Base-by-base conservation (phyloP, 2,113 vertebrate species). In the Corydoras sp. region DNA sequence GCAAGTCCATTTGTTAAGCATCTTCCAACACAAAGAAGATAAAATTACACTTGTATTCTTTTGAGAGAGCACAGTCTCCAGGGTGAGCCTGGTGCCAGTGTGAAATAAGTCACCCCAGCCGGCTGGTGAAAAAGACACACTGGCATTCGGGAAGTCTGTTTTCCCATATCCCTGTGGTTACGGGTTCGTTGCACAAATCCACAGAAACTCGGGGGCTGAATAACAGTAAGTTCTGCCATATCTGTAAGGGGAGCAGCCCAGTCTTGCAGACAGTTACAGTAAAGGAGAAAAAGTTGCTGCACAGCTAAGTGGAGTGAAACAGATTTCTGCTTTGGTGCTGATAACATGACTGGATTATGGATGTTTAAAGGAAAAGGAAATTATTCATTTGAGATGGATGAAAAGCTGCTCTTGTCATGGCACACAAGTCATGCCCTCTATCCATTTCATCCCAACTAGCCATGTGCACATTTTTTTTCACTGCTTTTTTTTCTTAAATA, bases 351-450 rank as follows among this genome's bases (percentile, higher is more conserved):
- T 85, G 88, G 89, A 89, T 90, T 90, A 90, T 81, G 86, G 85
- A 88, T 86, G 87, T 89, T 90, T 89, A 89, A 89, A 84, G 86
- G 84, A 88, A 89, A 85, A 84, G 84, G 88, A 89, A 90, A 88
- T 88, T 88, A 88, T 88, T 90, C 86, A 87, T 89, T 90, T 88
- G 85, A 88, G 89, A 88, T 87, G 86, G 87, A 88, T 88, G 88
- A 89, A 90, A 80, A 88, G 85, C 87, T 85, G 83, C 85, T 87
- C 88, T 91, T 89, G 87, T 90, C 86, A 89, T 88, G 84, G 85
- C 86, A 87, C 87, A 86, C 86, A 87, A 69, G 89, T 87, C 88
- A 86, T 89, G 89, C 85, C 87, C 87, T 89, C 87, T 85, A 87
- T 88, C 87, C 83, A 87, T 87, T 87, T 86, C 84, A 88, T 89